These are phyloP conservation scores for Hymenochirus boettgeri DNA, from an alignment of 2,113 vertebrate genomes.

Conservation along the genomic window DNA sequence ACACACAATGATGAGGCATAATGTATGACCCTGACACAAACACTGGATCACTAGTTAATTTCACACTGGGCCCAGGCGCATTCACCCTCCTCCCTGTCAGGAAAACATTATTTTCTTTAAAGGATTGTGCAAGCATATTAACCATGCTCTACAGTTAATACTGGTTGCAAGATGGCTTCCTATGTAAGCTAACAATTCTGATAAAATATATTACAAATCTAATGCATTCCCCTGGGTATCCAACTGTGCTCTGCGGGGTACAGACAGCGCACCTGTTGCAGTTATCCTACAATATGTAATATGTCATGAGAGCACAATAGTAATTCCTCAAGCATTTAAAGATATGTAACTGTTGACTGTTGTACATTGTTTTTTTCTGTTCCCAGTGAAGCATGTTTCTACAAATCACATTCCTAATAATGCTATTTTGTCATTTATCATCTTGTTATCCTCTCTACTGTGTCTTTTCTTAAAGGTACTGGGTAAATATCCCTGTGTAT, in stretches of 20 bases:
- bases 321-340: no score
- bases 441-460: no score
- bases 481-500: no score
- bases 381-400: no score
- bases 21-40: slow-evolving; percentile 11
- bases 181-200: slow-evolving; percentile 42
- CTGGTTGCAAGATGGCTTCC: slow-evolving; percentile 45
- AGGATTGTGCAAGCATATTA: slow-evolving; percentile 47
- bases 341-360: no score
- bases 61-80: not conserved
- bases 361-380: no score
- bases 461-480: no score
- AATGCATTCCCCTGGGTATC: slow-evolving; percentile 2
- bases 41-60: not conserved
- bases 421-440: no score
- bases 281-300: no score
- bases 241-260: not conserved
- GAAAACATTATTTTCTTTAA: slow-evolving; percentile 50
- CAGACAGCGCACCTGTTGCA: no score
- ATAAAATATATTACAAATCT: slow-evolving; percentile 45
- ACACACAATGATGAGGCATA: not conserved
- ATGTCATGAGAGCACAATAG: no score
- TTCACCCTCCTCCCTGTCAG: slow-evolving; percentile 27
- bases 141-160: slow-evolving; percentile 49
- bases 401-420: no score